phyloP scores from a whole-genome alignment of 64 coral and sea anemone species.

The Porites lutea region DNA sequence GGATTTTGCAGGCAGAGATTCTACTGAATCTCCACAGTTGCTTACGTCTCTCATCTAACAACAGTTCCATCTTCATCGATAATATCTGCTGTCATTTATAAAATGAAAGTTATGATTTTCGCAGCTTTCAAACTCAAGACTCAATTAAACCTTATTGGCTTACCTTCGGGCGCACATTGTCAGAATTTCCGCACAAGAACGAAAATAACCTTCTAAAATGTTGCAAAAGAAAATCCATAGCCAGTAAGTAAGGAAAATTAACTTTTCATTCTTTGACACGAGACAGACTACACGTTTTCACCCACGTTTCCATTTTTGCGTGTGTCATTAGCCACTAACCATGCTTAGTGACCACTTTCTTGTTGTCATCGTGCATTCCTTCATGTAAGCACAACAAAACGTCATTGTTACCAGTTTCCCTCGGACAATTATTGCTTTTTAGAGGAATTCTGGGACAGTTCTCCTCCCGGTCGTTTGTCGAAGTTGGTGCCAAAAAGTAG shows the following conservation, averaged over 20 bases:
- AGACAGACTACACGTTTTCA: not conserved
- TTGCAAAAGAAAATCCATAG: conserved; percentile 2
- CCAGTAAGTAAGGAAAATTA: not conserved
- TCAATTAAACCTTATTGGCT: not conserved
- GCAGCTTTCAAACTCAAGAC: too few species aligned
- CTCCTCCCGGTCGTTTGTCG: not conserved
- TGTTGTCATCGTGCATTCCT: not conserved
- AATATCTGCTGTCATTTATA: too few species aligned
- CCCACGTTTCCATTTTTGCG: not conserved
- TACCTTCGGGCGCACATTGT: not conserved
- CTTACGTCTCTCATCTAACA: too few species aligned
- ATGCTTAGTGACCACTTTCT: not conserved
- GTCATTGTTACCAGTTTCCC: conserved; percentile 5
- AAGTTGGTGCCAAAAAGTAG: not conserved
- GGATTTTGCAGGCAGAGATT: too few species aligned
- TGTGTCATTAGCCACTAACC: not conserved
- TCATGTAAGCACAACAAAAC: not conserved
- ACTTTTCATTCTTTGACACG: not conserved
- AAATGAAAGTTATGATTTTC: too few species aligned
- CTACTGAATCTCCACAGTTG: too few species aligned
- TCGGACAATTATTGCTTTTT: not conserved
- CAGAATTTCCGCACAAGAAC: not conserved
- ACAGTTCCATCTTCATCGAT: too few species aligned
- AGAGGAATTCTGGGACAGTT: not conserved
- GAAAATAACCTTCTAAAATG: not conserved